Evolutionary conservation across 2,888 invertebrate species (phyloP), one percentile per base, ranked within the genome.

Genomic region (Limnephilus lunatus): DNA sequence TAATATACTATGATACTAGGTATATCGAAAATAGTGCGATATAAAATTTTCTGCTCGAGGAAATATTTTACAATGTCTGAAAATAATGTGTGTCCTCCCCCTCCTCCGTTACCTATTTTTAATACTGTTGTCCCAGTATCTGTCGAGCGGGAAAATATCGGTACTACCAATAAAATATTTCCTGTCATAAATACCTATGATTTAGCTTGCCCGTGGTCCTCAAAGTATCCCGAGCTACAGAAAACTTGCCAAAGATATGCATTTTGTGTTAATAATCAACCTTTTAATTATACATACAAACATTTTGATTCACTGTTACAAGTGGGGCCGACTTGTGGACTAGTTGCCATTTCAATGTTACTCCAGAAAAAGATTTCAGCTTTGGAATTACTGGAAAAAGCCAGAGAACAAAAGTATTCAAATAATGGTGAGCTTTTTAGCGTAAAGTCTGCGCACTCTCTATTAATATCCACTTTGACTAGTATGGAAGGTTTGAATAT

Each of bases 361-460:
- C 95, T 97, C 0, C 96, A 97, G 93, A 97, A 96, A 88, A 95
- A 95, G 91, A 96, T 97, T 9, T 95, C 96, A n/a, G 95, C 96
- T 14, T 96, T 95, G 44, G 95, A 97, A 92, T 96, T 97, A 30
- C 95, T 98, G 2, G 95, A 96, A 92, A 96, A 97, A 94, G 98
- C 98, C 0, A 96, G 96, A 94, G 94, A 95, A 35, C 95, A 96
- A 94, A 97, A 97, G 3, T 98, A 97, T 94, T 98, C 98, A 4
- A 97, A 97, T 94, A 97, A 98, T 94, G 99, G 99, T 14, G 99
- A 99, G 96, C 98, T 99, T 96, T 98, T 98, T 94, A 98, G 98
- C 95, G 98, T 97, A 48, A 96, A 96, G 93, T 96, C 97, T 94
- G 97, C 98, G 97, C 96, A 96, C 12, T 95, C 96, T 93, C 95